phyloP scores from a whole-genome alignment of 2,113 vertebrate species.

The Fregetta grallaria region DNA sequence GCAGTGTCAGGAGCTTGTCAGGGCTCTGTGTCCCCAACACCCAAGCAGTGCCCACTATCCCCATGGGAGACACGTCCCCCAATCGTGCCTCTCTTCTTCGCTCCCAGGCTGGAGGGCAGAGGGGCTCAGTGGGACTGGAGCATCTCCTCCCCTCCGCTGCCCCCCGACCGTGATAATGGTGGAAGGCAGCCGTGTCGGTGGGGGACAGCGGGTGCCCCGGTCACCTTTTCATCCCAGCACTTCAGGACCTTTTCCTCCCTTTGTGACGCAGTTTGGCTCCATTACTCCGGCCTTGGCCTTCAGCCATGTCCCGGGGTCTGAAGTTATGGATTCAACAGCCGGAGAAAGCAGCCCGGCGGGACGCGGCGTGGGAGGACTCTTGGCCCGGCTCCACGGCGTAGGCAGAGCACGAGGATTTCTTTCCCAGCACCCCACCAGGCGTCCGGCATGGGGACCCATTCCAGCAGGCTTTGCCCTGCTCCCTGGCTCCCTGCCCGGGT shows the following conservation, averaged over 20 bases:
- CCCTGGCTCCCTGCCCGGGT: fast-evolving
- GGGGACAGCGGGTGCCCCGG: background rate
- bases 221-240: slow-evolving; percentile 37
- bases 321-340: slow-evolving; percentile 62
- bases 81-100: background rate
- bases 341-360: slow-evolving; percentile 43
- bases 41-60: background rate
- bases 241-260: slow-evolving; percentile 61
- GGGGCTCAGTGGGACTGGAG: background rate
- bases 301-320: slow-evolving; percentile 38
- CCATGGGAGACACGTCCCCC: fast-evolving
- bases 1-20: background rate
- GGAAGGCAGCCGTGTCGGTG: background rate
- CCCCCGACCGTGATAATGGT: fast-evolving
- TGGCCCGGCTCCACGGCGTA: slow-evolving; percentile 34
- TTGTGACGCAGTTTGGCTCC: slow-evolving; percentile 66
- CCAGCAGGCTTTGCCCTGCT: background rate
- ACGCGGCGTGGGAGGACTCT: slow-evolving; percentile 3
- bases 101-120: background rate
- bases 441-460: background rate
- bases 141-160: fast-evolving
- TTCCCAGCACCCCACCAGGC: slow-evolving; percentile 5
- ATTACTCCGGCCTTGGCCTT: background rate
- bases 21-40: background rate
- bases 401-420: slow-evolving; percentile 41